These are phyloP conservation scores for Amphibalanus amphitrite DNA, from an alignment of 1,140 invertebrate genomes.

Conservation along the genomic window DNA sequence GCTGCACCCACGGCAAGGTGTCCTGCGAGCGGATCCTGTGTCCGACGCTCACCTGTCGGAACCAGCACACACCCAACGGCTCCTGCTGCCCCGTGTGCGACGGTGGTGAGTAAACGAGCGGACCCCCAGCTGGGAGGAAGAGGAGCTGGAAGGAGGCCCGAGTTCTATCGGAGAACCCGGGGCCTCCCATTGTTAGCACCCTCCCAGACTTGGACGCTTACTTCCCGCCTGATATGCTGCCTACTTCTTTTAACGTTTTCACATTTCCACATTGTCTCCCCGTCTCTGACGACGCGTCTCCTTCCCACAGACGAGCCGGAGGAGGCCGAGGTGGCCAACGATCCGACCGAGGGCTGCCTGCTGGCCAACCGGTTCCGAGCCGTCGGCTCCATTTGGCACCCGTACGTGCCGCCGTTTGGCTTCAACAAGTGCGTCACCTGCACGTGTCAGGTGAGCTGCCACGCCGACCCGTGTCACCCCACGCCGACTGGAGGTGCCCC, in stretches of 20 bases:
- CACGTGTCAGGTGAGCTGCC: constrained; percentile 26
- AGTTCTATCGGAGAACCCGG: too few species aligned
- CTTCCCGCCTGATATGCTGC: too few species aligned
- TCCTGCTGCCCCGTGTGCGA: constrained; percentile 69
- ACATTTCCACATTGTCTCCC: too few species aligned
- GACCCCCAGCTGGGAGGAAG: too few species aligned
- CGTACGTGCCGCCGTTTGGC: constrained; percentile 70
- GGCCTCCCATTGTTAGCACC: too few species aligned
- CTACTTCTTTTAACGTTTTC: too few species aligned
- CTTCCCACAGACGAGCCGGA: neutral
- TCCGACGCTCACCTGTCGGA: constrained; percentile 42
- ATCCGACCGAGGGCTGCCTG: constrained; percentile 10
- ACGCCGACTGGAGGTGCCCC: too few species aligned
- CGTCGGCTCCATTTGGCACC: constrained; percentile 67
- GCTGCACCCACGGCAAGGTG: constrained; percentile 50
- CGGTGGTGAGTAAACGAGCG: too few species aligned
- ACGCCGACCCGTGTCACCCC: too few species aligned
- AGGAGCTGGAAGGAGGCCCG: too few species aligned
- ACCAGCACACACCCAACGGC: constrained; percentile 34
- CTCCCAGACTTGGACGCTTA: too few species aligned
- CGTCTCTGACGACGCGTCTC: too few species aligned
- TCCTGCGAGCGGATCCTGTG: constrained; percentile 64
- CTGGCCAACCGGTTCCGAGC: constrained; percentile 36
- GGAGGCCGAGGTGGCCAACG: neutral
- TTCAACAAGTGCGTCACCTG: constrained; percentile 75